Evolutionary conservation across 1,140 invertebrate species (phyloP).

Genomic region (Brachionus calyciflorus): DNA sequence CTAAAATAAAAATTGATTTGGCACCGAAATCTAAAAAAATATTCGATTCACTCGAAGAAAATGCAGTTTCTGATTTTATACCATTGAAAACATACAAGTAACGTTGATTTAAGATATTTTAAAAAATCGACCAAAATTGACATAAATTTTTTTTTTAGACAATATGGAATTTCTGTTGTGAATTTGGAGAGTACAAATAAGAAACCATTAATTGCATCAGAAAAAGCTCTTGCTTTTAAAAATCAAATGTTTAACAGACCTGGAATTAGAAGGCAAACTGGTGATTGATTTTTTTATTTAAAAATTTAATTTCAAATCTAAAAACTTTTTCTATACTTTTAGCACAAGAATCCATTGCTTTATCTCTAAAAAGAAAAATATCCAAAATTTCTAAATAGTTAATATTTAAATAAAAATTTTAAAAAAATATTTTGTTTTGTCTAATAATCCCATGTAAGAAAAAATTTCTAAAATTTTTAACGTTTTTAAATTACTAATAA

Average conservation of each 20-base stretch:
- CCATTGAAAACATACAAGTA: conserved; percentile 19
- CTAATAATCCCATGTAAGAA: not conserved
- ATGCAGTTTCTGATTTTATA: conserved; percentile 16
- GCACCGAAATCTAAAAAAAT: conserved; percentile 13
- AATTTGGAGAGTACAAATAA: conserved; percentile 36
- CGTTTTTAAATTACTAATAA: too few species aligned
- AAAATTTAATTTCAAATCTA: not conserved
- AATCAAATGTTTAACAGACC: conserved; percentile 5
- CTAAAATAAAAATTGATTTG: not conserved
- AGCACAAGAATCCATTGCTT: conserved; percentile 1
- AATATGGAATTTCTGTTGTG: conserved; percentile 18
- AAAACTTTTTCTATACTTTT: too few species aligned
- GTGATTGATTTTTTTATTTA: not conserved
- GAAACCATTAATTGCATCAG: conserved; percentile 32
- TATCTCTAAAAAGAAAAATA: not conserved
- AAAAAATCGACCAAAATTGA: not conserved
- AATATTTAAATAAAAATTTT: not conserved
- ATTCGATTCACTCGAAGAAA: not conserved
- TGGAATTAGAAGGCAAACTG: conserved; percentile 10
- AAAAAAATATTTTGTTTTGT: not conserved
- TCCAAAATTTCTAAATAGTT: conserved; percentile 21
- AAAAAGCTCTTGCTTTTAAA: conserved; percentile 24
- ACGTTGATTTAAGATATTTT: not conserved
- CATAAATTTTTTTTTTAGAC: not conserved
- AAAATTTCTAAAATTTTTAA: too few species aligned